phyloP scores from a whole-genome alignment of 1,140 invertebrate genomes.

The Nephila pilipes region DNA sequence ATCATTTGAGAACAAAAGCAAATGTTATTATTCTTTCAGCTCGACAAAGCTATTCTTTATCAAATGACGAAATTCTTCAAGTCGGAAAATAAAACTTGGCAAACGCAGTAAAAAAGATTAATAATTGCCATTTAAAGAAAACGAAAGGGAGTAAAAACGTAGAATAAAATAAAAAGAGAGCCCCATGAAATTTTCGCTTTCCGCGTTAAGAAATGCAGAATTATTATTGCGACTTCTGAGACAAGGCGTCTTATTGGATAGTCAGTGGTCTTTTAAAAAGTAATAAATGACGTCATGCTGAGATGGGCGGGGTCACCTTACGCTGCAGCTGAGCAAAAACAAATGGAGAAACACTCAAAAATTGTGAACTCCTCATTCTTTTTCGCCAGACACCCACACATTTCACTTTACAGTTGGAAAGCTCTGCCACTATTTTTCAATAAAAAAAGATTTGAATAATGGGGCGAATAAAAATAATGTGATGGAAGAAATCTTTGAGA shows the following conservation, averaged over 20 bases:
- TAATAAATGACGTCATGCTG: constrained; percentile 49
- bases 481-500: not conserved
- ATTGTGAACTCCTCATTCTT: not conserved
- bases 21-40: not conserved
- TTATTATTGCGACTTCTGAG: constrained; percentile 44
- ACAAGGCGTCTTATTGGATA: constrained; percentile 31
- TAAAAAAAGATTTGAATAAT: constrained; percentile 23
- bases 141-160: not conserved
- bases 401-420: not conserved
- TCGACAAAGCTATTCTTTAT: not conserved
- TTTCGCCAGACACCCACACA: not conserved
- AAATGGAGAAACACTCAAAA: constrained; percentile 34
- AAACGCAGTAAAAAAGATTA: constrained; percentile 29
- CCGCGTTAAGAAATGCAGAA: constrained; percentile 43
- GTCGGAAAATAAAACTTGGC: not conserved
- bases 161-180: not conserved
- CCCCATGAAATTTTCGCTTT: not conserved
- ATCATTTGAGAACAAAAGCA: no score
- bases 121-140: constrained; percentile 24
- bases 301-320: constrained; percentile 40
- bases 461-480: not conserved
- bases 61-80: not conserved
- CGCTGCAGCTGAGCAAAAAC: constrained; percentile 15
- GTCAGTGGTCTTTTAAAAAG: constrained; percentile 31
- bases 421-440: not conserved